Conservation (phyloP, 2,888 invertebrate genomes). For the Sialis fuliginosa region DNA sequence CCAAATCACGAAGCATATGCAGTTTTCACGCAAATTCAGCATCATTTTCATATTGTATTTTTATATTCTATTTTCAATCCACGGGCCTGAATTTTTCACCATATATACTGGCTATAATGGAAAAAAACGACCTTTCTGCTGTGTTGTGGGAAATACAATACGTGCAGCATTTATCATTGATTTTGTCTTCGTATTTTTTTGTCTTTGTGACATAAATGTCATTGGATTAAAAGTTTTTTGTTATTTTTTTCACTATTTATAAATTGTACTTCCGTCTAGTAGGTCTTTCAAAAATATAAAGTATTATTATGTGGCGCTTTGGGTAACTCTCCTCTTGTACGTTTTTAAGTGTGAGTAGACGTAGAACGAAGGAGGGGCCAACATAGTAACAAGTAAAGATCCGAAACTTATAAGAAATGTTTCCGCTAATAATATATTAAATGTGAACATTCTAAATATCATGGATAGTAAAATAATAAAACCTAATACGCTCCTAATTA, state of each 20-base stretch:
- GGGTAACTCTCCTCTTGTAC: too few relatives aligned
- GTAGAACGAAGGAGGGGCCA: too few relatives aligned
- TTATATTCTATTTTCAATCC: too few relatives aligned
- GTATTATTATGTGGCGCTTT: too few relatives aligned
- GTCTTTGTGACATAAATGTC: background rate
- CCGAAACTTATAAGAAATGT: too few relatives aligned
- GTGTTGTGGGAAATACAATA: slow-evolving; percentile 5
- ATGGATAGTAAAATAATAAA: too few relatives aligned
- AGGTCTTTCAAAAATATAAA: too few relatives aligned
- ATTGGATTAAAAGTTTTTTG: background rate
- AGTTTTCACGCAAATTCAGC: slow-evolving; percentile 8
- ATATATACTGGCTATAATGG: slow-evolving; percentile 10
- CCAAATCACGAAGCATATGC: slow-evolving; percentile 7
- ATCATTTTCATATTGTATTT: slow-evolving; percentile 6
- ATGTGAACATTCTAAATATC: too few relatives aligned
- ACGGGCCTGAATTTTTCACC: slow-evolving; percentile 7
- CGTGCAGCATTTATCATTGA: slow-evolving; percentile 6
- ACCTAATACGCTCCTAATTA: too few relatives aligned
- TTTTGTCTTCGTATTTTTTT: background rate
- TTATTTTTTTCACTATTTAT: background rate
- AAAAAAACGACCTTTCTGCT: slow-evolving; percentile 8
- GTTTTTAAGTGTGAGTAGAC: too few relatives aligned
- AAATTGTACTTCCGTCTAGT: background rate
- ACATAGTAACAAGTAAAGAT: too few relatives aligned
- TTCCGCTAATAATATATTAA: too few relatives aligned